Percentiles rank a stretch among this genome's conserved stretches.
These are phyloP conservation scores for Pseudachorutes palmiensis DNA, from an alignment of 1,140 invertebrate species.

Conservation along the genomic window DNA sequence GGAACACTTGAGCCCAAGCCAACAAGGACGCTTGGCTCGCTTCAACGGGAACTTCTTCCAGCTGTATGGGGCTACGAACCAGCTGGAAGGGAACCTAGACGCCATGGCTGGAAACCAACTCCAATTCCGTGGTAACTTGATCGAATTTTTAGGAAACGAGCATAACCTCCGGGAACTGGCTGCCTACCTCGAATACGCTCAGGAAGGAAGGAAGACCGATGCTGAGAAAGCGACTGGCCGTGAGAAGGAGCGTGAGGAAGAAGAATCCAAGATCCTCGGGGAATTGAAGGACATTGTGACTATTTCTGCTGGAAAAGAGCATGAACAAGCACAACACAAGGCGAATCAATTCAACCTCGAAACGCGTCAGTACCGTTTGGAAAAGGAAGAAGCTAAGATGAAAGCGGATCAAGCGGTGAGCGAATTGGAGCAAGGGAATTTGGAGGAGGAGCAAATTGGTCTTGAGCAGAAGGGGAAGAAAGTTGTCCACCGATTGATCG, in stretches of 20 bases:
- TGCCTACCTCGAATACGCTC: background rate
- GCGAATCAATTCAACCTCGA: no score
- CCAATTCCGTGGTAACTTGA: background rate
- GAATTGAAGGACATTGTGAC: no score
- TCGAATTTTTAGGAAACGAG: slow-evolving; percentile 4
- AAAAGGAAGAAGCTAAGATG: no score
- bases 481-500: no score
- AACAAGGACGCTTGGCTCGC: slow-evolving; percentile 7
- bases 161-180: background rate
- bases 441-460: no score
- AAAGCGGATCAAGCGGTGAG: no score
- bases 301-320: no score
- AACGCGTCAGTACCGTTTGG: no score
- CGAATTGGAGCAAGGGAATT: no score
- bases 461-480: no score
- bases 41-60: slow-evolving; percentile 10
- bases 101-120: background rate
- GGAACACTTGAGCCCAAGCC: background rate
- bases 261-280: background rate
- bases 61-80: slow-evolving; percentile 7
- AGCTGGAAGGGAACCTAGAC: background rate
- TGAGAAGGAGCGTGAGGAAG: background rate
- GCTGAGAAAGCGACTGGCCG: background rate
- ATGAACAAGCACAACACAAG: no score
- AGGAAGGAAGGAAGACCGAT: background rate